Base-by-base conservation (phyloP, 1,140 invertebrate species). In the Dendrolimus punctatus region DNA sequence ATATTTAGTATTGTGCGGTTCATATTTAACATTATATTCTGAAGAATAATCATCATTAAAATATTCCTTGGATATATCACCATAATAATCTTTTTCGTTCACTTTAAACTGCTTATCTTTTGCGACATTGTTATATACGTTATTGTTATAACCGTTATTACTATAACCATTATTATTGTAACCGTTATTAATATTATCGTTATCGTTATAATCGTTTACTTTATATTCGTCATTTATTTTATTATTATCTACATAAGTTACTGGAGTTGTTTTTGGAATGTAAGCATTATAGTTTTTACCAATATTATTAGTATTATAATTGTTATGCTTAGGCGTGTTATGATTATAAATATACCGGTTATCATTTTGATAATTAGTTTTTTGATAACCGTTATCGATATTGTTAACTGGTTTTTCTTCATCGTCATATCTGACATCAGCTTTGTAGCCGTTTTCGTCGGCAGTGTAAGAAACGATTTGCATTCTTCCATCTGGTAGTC, bases 401-500 rank as follows among this genome's bases (percentile, higher is more conserved):
- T 40, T 56, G 43, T 63, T 68, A 41, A 40, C 49, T 6, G 8
- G n/a, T n/a, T 73, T 58, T 54, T 70, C 71, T 23, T 23, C 23
- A 23, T 85, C 78, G 49, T 88, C 85, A 54, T 89, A 90, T 69
- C 86, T 75, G 0, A 90, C 88, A 42, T 90, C 84, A 2, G 89
- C 88, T 55, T 88, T 87, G 60, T 90, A 90, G 2, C 89, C 89
- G 40, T 80, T 85, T 62, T 89, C 87, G 47, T 90, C 89, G 5
- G 89, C 89, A 6, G 87, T 89, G 64, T 90, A 90, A 1, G 87
- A 88, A 0, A 89, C 88, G 7, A 91, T 89, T 67, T 91, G 90
- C n/a, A 90, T 91, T 41, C 94, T 87, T 8, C 93, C 93, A 71
- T 94, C 93, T 0, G 93, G 93, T 55, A 95, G 86, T 59, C 90